A percentile compares a stretch with the other conserved stretches of the same genome.
Conservation (phyloP, 2,113 vertebrate species). For the Catagonus wagneri region DNA sequence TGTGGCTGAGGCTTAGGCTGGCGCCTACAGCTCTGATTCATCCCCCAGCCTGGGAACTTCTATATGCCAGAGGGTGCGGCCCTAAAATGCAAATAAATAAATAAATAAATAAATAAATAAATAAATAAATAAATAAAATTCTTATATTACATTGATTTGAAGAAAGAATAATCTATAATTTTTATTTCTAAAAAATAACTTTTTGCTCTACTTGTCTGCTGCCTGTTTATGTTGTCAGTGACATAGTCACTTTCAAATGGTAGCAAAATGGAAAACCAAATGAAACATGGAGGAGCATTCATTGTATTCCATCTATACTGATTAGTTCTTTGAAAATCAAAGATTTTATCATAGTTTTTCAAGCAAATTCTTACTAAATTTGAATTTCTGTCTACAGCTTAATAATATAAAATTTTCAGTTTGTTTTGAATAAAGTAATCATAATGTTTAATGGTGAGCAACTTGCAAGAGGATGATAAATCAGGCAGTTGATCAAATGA, state of each 20-base stretch:
- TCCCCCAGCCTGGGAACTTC: too few relatives aligned
- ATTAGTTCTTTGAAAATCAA: background rate
- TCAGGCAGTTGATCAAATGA: slow-evolving; percentile 13
- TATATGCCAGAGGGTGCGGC: too few relatives aligned
- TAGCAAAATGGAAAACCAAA: slow-evolving; percentile 8
- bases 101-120: too few relatives aligned
- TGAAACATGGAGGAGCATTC: background rate
- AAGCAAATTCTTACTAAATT: slow-evolving; percentile 45
- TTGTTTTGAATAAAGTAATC: background rate
- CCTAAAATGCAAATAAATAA: too few relatives aligned
- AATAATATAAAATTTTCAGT: background rate
- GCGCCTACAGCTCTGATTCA: too few relatives aligned
- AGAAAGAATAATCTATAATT: background rate
- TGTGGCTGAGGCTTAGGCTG: too few relatives aligned
- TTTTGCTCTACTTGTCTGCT: background rate
- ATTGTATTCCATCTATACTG: background rate
- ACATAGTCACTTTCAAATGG: background rate
- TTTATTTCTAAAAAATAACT: slow-evolving; percentile 24
- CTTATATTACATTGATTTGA: background rate
- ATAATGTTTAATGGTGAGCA: background rate
- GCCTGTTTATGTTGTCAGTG: background rate
- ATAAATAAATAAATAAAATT: background rate
- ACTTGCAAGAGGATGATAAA: background rate
- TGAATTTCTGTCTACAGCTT: background rate
- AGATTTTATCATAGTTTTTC: background rate